Percentiles rank a stretch among this genome's conserved stretches.
phyloP scores from a whole-genome alignment of 2,888 invertebrate species.

The Synanthedon andrenaeformis region DNA sequence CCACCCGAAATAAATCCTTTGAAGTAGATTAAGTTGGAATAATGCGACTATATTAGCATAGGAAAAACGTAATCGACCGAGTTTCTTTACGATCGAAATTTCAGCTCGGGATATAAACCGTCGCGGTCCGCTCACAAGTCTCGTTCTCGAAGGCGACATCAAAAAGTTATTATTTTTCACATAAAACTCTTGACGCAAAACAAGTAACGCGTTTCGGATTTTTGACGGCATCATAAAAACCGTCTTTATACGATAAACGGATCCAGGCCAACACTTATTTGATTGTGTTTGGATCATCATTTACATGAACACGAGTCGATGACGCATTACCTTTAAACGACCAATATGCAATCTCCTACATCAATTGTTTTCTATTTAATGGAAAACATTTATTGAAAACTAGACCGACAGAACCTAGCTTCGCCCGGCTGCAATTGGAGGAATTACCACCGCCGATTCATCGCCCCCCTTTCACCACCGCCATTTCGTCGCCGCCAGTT shows the following conservation, averaged over 20 bases:
- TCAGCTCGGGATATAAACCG: slow-evolving; percentile 25
- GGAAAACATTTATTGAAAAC: too few species aligned
- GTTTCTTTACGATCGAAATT: slow-evolving; percentile 24
- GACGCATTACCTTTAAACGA: neutral
- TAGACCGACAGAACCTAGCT: neutral
- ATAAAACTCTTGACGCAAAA: slow-evolving; percentile 51
- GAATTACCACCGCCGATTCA: too few species aligned
- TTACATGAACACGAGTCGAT: neutral
- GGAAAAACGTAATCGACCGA: slow-evolving; percentile 1
- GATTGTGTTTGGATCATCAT: neutral
- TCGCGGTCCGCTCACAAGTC: slow-evolving; percentile 18
- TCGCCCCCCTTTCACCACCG: too few species aligned
- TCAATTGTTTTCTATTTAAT: too few species aligned
- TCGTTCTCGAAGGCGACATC: slow-evolving; percentile 26
- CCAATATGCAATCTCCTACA: neutral
- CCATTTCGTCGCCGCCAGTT: too few species aligned
- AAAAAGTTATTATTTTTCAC: slow-evolving; percentile 55
- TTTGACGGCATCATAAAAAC: slow-evolving; percentile 34
- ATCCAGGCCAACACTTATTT: neutral
- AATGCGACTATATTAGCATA: neutral
- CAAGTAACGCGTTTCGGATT: slow-evolving; percentile 33
- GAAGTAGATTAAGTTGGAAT: too few species aligned
- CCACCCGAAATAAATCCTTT: too few species aligned
- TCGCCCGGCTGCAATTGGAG: too few species aligned
- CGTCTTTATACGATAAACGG: slow-evolving; percentile 15